Base-by-base conservation (phyloP, 2,888 invertebrate species). In the Zygogramma bicolorata region DNA sequence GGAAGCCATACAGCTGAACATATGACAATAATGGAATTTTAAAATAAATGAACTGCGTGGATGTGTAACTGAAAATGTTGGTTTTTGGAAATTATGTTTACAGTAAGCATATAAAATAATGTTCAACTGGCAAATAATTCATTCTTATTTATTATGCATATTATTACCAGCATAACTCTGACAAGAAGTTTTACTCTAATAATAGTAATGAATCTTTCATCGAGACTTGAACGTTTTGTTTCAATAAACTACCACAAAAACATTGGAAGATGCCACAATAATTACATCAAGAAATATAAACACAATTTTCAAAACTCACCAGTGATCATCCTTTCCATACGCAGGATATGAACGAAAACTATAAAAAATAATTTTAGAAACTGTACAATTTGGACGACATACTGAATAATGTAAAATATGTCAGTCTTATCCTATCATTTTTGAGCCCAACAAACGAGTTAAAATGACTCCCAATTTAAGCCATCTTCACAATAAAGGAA, bases 251-350 rank as follows among this genome's bases (percentile, higher is more conserved):
- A 62, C 53, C 57, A 69, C 27, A 65, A 60, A 60, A 40, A 71
- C 58, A 68, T 38, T 34, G 58, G 25, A 62, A 71, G 40, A 71
- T 42, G 59, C 63, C 59, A 65, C 72, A 65, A 65, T 46, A n/a
- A 72, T 57, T 34, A 67, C 58, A 58, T n/a, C 66, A 40, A 59
- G 15, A 58, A 59, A 58, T 59, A 65, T 71, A 73, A 69, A 77
- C 63, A 77, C 68, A 71, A 74, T 67, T 61, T 46, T 74, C 63
- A 69, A 62, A 80, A 85, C 90, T 90, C 88, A 90, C 90, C 90
- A 90, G 65, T 70, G 72, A 85, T 89, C 89, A 86, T 90, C 90
- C 89, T 89, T 89, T 85, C 89, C 89, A 87, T 89, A 90, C 84
- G 88, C 87, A 84, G 89, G 89, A 88, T 89, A 89, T 42, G 75